A percentile compares a stretch with the other conserved stretches of the same genome.
These are phyloP conservation scores for Gallinago stenura DNA, from an alignment of 2,797 vertebrate genomes.

Conservation along the genomic window DNA sequence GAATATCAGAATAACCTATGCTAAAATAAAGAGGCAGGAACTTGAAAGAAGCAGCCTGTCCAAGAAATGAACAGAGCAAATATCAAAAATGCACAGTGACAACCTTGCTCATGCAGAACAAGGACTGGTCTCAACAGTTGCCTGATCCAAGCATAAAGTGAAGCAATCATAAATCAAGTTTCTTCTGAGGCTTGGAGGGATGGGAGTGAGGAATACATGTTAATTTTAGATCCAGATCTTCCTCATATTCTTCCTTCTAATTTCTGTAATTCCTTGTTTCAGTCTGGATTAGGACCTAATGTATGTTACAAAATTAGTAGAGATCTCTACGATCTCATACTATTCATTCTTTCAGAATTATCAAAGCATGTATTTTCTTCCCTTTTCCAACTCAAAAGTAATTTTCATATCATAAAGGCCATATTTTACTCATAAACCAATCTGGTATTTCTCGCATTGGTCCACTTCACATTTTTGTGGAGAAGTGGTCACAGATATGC, in stretches of 20 bases:
- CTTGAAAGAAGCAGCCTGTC: neutral
- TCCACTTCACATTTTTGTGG: neutral
- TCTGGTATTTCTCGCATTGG: neutral
- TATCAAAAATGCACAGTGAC: neutral
- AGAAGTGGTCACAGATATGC: neutral
- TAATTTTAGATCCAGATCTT: neutral
- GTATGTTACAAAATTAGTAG: neutral
- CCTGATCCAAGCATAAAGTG: neutral
- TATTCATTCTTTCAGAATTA: neutral
- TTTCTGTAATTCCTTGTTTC: neutral
- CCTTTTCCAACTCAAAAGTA: neutral
- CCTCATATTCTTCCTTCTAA: neutral
- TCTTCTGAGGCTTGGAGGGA: neutral
- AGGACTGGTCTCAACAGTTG: neutral
- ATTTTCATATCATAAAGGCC: neutral
- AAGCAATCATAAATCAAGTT: neutral
- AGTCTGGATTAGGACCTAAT: neutral
- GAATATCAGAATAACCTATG: neutral
- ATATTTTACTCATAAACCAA: neutral
- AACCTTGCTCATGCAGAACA: neutral
- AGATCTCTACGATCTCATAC: neutral
- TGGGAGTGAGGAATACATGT: rapidly evolving
- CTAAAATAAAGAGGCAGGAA: neutral
- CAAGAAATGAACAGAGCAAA: neutral
- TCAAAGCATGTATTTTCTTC: neutral